Percentiles rank a stretch among this genome's conserved stretches.
phyloP scores from a whole-genome alignment of 2,113 vertebrate genomes.

The Prietella phreatophila region DNA sequence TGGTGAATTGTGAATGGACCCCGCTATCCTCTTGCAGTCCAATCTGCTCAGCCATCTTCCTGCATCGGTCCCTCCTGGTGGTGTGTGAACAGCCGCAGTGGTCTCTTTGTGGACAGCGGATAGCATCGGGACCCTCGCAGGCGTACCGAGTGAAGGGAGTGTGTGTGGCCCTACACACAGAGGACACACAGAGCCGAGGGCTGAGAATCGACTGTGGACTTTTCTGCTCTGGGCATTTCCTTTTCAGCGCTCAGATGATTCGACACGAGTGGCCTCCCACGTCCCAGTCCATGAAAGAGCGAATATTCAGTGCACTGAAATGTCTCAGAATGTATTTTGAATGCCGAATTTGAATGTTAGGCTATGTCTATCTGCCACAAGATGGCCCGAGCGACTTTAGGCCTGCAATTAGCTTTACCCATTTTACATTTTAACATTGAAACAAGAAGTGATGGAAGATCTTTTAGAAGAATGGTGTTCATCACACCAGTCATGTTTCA shows the following conservation, averaged over 20 bases:
- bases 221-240: slow-evolving; percentile 1
- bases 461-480: background rate
- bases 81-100: slow-evolving; percentile 29
- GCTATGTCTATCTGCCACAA: no score
- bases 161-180: slow-evolving; percentile 35
- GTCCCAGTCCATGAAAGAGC: background rate
- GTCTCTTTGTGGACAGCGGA: slow-evolving; percentile 13
- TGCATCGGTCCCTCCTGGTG: slow-evolving; percentile 9
- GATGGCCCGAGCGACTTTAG: no score
- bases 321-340: no score
- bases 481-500: background rate
- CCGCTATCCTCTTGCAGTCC: background rate
- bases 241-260: slow-evolving; percentile 33
- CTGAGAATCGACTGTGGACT: background rate
- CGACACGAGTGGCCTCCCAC: background rate
- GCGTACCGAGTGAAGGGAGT: slow-evolving; percentile 38
- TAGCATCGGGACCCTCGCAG: slow-evolving; percentile 24
- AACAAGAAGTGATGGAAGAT: background rate
- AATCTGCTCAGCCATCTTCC: slow-evolving; percentile 27
- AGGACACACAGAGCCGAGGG: slow-evolving; percentile 14
- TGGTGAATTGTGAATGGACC: slow-evolving; percentile 7
- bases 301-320: background rate
- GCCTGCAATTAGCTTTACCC: background rate
- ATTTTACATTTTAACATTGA: background rate
- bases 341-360: no score